These are phyloP conservation scores for Tachina grossa DNA, from an alignment of 2,888 invertebrate species.

Conservation along the genomic window DNA sequence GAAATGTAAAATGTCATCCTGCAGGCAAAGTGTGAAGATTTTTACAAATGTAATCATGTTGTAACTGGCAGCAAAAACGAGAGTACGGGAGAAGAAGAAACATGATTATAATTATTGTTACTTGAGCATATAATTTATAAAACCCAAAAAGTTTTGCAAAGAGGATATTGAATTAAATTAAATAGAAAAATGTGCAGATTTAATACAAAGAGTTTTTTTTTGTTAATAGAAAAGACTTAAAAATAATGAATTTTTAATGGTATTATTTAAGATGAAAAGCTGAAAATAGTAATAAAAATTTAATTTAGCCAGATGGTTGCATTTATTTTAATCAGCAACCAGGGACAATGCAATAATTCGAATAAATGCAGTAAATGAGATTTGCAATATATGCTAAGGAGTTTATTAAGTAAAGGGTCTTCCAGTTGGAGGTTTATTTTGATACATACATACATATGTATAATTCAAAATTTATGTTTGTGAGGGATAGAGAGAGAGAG, in stretches of 20 bases:
- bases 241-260: not conserved
- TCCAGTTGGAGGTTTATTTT: too few relatives aligned
- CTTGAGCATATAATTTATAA: constrained; percentile 49
- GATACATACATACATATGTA: too few relatives aligned
- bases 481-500: too few relatives aligned
- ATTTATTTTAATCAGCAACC: too few relatives aligned
- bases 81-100: not conserved
- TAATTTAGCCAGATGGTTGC: too few relatives aligned
- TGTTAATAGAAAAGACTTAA: constrained; percentile 18
- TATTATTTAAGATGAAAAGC: not conserved
- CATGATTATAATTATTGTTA: constrained; percentile 44
- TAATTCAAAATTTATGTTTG: too few relatives aligned
- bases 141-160: constrained; percentile 44
- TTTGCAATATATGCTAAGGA: too few relatives aligned
- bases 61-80: constrained; percentile 72
- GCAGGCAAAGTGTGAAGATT: constrained; percentile 64
- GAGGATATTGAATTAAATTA: constrained; percentile 39
- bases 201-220: not conserved
- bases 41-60: constrained; percentile 70
- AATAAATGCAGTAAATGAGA: too few relatives aligned
- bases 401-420: too few relatives aligned
- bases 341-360: too few relatives aligned
- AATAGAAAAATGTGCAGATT: constrained; percentile 21
- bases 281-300: not conserved
- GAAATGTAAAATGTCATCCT: constrained; percentile 69